Percentiles rank a stretch among this genome's conserved stretches.
Conservation (phyloP, 2,797 vertebrate genomes). For the Steatocranus sp. region DNA sequence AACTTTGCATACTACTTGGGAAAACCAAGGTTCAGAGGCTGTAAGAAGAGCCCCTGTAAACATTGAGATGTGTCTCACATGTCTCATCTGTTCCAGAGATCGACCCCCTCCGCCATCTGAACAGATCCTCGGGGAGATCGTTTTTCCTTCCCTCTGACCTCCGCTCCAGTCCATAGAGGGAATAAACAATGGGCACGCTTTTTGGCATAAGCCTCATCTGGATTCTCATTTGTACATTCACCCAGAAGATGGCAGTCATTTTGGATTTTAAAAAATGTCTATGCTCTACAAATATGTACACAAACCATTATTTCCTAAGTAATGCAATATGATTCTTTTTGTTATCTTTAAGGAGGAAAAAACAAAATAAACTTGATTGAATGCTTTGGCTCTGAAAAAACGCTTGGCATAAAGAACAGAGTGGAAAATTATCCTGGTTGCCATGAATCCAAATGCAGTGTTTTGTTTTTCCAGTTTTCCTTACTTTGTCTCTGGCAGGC, state of each 20-base stretch:
- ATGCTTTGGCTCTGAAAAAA: slow-evolving; percentile 22
- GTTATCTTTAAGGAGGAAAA: background rate
- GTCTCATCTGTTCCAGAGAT: background rate
- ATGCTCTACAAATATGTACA: background rate
- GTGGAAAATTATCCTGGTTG: slow-evolving; percentile 19
- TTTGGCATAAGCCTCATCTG: background rate
- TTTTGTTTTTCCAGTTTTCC: slow-evolving; percentile 30
- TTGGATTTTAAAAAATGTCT: background rate
- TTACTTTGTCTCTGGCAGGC: slow-evolving; percentile 11
- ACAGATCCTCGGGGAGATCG: slow-evolving; percentile 17
- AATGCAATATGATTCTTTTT: background rate
- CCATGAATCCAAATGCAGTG: slow-evolving; percentile 28
- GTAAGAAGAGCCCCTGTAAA: slow-evolving; percentile 19
- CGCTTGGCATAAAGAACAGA: slow-evolving; percentile 5
- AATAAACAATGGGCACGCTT: background rate
- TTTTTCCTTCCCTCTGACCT: slow-evolving; percentile 30
- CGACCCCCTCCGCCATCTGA: background rate
- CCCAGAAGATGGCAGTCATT: background rate
- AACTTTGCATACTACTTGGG: background rate
- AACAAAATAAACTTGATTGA: background rate
- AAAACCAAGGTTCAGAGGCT: background rate
- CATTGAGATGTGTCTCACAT: background rate
- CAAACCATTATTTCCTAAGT: background rate
- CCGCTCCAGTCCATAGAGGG: background rate
- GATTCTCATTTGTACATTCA: background rate